Evolutionary conservation across 2,113 vertebrate species (phyloP), one percentile per base, ranked within the genome.

Genomic region (Chaetops frenatus): DNA sequence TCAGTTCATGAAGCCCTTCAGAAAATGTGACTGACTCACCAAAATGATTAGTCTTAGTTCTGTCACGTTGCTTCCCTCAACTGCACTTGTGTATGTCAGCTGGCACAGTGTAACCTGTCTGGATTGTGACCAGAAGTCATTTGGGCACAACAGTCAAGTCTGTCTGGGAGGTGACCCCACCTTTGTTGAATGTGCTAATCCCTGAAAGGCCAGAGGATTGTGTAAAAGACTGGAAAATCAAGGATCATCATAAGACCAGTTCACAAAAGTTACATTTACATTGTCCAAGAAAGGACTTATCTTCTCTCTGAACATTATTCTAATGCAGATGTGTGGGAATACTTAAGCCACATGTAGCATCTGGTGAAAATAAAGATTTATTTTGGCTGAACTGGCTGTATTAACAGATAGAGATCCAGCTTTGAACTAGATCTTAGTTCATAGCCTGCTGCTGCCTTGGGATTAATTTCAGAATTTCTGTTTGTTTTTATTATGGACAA

Each of bases 351-450:
- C 87, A 94, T 90, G 94, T 66, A 85, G 80, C 93, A 94, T 94
- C 87, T 96, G 92, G 76, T 96, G 93, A 96, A 96, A 95, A 95
- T 86, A 97, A 96, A 96, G 85, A 92, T 96, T 96, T 97, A 80
- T 92, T 97, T 97, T 97, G 96, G 94, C 93, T 90, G 79, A 92
- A 85, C 82, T 83, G 47, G 35, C 25, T 62, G 64, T 88, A 86
- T 95, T 90, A 94, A 47, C 88, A 95, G 92, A 97, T 93, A 96
- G 85, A 86, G 44, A 94, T 83, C 72, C 14, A 0, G 36, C 95
- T 97, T 97, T 97, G 96, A 96, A 97, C 93, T 92, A 96, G 85
- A 90, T 95, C 88, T 96, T 77, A 96, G 90, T 96, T 96, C 92
- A 83, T 92, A 96, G 90, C 90, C 92, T 95, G 79, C 82, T 93